phyloP scores from a whole-genome alignment of 2,888 invertebrate species.

The Synanthedon formicaeformis region DNA sequence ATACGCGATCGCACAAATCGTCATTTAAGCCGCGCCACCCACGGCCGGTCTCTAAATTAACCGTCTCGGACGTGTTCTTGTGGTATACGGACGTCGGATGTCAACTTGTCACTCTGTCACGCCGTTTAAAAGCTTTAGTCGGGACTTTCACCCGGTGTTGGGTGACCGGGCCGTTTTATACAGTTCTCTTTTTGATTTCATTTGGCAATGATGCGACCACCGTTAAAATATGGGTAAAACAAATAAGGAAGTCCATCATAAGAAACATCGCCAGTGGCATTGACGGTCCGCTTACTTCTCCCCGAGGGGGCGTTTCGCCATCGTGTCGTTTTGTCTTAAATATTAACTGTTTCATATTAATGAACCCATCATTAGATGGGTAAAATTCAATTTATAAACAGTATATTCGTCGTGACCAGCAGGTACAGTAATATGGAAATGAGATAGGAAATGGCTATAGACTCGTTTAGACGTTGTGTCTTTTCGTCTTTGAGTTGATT shows the following conservation, averaged over 20 bases:
- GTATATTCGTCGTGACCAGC: too few species aligned
- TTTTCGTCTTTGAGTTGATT: too few species aligned
- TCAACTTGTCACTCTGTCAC: constrained; percentile 58
- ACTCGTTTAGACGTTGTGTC: too few species aligned
- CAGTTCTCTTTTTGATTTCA: not conserved
- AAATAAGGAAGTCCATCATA: not conserved
- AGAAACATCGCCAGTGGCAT: too few species aligned
- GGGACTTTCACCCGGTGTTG: constrained; percentile 56
- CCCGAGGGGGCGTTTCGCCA: too few species aligned
- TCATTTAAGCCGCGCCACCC: constrained; percentile 5
- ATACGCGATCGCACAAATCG: not conserved
- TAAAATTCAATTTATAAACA: too few species aligned
- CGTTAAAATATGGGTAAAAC: not conserved
- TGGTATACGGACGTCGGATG: constrained; percentile 41
- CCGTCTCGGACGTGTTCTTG: constrained; percentile 39
- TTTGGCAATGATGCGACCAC: not conserved
- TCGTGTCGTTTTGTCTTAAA: too few species aligned
- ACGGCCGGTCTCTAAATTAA: constrained; percentile 43
- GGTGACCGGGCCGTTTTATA: constrained; percentile 37
- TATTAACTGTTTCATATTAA: too few species aligned
- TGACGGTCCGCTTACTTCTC: too few species aligned
- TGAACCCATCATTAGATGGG: too few species aligned
- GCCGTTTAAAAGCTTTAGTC: constrained; percentile 41
- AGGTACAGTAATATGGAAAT: too few species aligned
- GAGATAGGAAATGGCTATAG: too few species aligned